A percentile compares a stretch with the other conserved stretches of the same genome.
Evolutionary conservation across 2,797 vertebrate genomes (phyloP).

Genomic region (Gallinago stenura): DNA sequence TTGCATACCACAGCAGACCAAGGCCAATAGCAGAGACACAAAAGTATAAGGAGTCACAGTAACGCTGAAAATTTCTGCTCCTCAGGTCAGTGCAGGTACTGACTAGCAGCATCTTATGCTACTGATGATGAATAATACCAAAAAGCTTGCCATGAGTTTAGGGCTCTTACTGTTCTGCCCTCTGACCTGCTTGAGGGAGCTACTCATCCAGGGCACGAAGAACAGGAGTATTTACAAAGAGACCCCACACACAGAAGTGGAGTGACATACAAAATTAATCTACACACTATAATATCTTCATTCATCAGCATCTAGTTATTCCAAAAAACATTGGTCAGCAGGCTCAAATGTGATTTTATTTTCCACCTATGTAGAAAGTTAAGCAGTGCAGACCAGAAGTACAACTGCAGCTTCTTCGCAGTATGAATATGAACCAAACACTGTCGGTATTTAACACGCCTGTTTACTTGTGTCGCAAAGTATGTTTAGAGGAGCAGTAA

Average conservation of each 20-base stretch:
- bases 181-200: neutral
- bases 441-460: neutral
- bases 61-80: neutral
- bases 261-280: neutral
- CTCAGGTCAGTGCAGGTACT: neutral
- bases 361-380: neutral
- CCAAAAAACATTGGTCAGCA: neutral
- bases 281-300: neutral
- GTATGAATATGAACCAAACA: fast-evolving
- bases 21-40: neutral
- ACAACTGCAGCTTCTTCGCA: neutral
- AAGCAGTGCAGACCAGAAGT: neutral
- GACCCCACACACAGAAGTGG: neutral
- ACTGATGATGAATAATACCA: neutral
- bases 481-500: neutral
- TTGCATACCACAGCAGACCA: neutral
- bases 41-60: neutral
- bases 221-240: neutral
- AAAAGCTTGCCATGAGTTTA: fast-evolving
- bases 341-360: neutral
- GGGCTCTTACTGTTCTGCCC: neutral
- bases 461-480: neutral
- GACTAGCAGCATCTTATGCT: neutral
- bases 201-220: fast-evolving
- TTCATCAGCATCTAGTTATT: neutral